A percentile compares a stretch with the other conserved stretches of the same genome.
Evolutionary conservation across 1,140 invertebrate genomes (phyloP).

Genomic region (Epicauta chinensis): DNA sequence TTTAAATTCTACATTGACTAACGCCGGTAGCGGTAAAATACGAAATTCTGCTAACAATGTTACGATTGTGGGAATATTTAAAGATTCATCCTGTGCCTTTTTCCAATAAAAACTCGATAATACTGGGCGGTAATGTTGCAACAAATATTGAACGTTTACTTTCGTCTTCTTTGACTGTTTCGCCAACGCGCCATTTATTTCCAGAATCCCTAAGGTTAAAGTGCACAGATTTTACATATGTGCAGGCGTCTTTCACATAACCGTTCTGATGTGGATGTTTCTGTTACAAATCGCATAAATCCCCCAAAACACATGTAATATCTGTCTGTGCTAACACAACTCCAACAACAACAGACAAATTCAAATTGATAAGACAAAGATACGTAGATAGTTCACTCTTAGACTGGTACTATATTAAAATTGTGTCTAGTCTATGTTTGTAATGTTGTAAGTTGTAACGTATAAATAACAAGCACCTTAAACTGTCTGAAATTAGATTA

Average conservation of each 20-base stretch:
- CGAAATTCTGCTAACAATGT: too few relatives aligned
- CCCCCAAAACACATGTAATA: slow-evolving; percentile 7
- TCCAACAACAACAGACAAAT: neutral
- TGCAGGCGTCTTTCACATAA: neutral
- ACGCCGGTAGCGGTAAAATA: too few relatives aligned
- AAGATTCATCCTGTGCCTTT: too few relatives aligned
- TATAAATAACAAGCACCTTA: slow-evolving; percentile 20
- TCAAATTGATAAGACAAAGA: neutral
- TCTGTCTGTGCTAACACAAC: slow-evolving; percentile 3
- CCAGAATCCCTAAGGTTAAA: too few relatives aligned
- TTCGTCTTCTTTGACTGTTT: too few relatives aligned
- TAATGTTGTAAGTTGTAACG: slow-evolving; percentile 7
- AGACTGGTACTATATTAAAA: slow-evolving; percentile 4
- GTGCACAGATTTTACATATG: too few relatives aligned
- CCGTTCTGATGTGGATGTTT: slow-evolving; percentile 5
- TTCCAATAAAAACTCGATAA: too few relatives aligned
- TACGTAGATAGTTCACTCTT: neutral
- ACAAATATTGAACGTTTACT: too few relatives aligned
- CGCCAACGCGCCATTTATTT: too few relatives aligned
- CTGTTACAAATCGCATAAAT: slow-evolving; percentile 9
- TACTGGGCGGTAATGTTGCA: too few relatives aligned
- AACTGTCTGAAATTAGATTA: slow-evolving; percentile 15
- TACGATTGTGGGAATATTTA: too few relatives aligned
- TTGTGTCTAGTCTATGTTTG: slow-evolving; percentile 1
- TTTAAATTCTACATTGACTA: too few relatives aligned